Percentiles rank a stretch among this genome's conserved stretches.
Evolutionary conservation across 2,113 vertebrate genomes (phyloP).

Genomic region (Callospermophilus lateralis): DNA sequence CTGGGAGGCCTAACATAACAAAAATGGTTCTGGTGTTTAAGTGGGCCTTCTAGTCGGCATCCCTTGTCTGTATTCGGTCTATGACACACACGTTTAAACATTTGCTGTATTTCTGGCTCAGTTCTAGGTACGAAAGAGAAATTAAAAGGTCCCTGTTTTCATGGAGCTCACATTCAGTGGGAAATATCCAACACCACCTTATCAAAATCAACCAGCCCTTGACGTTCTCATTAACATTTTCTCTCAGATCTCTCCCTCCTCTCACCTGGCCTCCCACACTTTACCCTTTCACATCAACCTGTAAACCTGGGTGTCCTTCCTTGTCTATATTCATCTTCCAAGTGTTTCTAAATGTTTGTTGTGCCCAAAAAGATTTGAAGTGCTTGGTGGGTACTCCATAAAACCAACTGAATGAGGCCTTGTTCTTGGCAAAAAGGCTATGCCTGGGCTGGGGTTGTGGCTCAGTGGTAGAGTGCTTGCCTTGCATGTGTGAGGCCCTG

Average conservation of each 20-base stretch:
- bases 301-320: neutral
- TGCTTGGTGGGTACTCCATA: neutral
- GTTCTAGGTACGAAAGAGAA: neutral
- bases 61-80: neutral
- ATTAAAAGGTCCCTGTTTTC: neutral
- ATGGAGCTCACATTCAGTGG: neutral
- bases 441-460: too few species aligned
- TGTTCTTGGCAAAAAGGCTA: neutral
- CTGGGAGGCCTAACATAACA: neutral
- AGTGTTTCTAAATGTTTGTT: neutral
- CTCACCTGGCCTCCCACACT: too few species aligned
- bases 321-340: neutral
- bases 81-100: neutral
- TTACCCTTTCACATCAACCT: neutral
- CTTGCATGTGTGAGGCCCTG: too few species aligned
- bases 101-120: neutral
- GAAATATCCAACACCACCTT: neutral
- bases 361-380: neutral
- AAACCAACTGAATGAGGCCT: neutral
- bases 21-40: neutral
- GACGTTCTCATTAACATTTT: neutral
- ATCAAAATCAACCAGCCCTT: neutral
- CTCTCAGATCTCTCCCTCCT: neutral
- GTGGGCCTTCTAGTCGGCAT: neutral
- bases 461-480: too few species aligned